Base-by-base conservation (phyloP, 2,888 invertebrate species). In the Eulithis testata region DNA sequence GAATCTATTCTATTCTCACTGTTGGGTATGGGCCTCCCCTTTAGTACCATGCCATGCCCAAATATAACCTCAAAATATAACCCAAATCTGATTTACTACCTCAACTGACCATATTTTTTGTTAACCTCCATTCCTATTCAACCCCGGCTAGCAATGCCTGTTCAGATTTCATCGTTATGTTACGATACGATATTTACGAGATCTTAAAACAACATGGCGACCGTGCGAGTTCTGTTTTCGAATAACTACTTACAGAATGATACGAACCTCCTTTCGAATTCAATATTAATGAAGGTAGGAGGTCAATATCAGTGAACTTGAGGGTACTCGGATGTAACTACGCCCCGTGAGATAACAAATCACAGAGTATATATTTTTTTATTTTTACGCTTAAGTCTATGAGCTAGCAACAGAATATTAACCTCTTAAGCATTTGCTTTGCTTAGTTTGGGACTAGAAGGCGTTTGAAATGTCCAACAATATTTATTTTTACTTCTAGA, bases 171-270 rank as follows among this genome's bases (percentile, higher is more conserved):
- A 69, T 69, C 59, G 69, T 68, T 69, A 21, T 21, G 71, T 70
- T 70, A 69, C 72, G 60, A 68, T 66, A 66, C 60, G 58, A 63
- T 67, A 69, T 71, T 70, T 70, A 73, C 67, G 71, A 73, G 55
- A 66, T 67, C 69, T 70, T 68, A 68, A 66, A 73, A 65, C 70
- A 73, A 71, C 71, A 73, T 67, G 67, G 66, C 49, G 37, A 50
- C 59, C 9, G 47, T 31, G 43, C 66, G 40, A 45, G 52, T 47
- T 14, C 49, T 21, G 63, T 45, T 40, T 60, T 44, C 4, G 27
- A 66, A 66, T 66, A 43, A 60, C 63, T 54, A 51, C 47, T 60
- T 63, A 67, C 55, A 55, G 50, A 51, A 40, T 54, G 51, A 66
- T 66, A 45, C 40, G 44, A 45, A 59, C 44, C 53, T 50, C 36